Conservation (phyloP, 2,888 invertebrate species). For the Cosmia trapezina region DNA sequence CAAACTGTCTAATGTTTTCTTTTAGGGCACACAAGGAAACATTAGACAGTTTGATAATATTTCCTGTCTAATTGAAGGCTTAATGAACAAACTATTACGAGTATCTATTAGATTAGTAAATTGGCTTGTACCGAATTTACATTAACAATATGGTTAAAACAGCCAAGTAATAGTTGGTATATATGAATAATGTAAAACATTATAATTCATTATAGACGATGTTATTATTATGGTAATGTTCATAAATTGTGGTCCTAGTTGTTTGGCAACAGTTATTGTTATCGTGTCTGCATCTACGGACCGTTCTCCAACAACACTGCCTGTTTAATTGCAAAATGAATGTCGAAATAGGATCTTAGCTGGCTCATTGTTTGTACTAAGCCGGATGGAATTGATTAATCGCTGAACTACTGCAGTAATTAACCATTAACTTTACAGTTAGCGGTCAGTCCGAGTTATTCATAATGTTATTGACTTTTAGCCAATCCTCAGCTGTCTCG, state of each 20-base stretch:
- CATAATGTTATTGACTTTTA: slow-evolving; percentile 66
- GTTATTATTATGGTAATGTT: slow-evolving; percentile 64
- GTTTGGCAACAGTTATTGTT: slow-evolving; percentile 54
- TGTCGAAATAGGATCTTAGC: slow-evolving; percentile 74
- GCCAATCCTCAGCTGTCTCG: slow-evolving; percentile 44
- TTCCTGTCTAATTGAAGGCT: slow-evolving; percentile 7
- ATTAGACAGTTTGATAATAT: slow-evolving; percentile 4
- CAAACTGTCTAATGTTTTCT: too few species aligned
- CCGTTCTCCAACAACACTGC: slow-evolving; percentile 65
- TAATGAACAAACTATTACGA: neutral
- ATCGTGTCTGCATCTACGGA: slow-evolving; percentile 53
- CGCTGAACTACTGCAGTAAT: slow-evolving; percentile 67
- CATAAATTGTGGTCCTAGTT: slow-evolving; percentile 58
- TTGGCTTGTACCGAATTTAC: slow-evolving; percentile 18
- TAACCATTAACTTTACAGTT: slow-evolving; percentile 72
- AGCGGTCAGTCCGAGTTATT: slow-evolving; percentile 51
- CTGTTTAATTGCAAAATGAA: slow-evolving; percentile 76
- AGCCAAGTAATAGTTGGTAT: slow-evolving; percentile 11
- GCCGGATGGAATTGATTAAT: slow-evolving; percentile 79
- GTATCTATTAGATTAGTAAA: neutral
- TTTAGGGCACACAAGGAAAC: slow-evolving; percentile 10
- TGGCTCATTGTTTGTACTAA: slow-evolving; percentile 73
- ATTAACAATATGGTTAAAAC: slow-evolving; percentile 25
- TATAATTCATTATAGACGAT: slow-evolving; percentile 54
- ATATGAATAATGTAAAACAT: slow-evolving; percentile 58